Conservation (phyloP, 1,140 invertebrate genomes). For the Pseudobourletiella spinata region DNA sequence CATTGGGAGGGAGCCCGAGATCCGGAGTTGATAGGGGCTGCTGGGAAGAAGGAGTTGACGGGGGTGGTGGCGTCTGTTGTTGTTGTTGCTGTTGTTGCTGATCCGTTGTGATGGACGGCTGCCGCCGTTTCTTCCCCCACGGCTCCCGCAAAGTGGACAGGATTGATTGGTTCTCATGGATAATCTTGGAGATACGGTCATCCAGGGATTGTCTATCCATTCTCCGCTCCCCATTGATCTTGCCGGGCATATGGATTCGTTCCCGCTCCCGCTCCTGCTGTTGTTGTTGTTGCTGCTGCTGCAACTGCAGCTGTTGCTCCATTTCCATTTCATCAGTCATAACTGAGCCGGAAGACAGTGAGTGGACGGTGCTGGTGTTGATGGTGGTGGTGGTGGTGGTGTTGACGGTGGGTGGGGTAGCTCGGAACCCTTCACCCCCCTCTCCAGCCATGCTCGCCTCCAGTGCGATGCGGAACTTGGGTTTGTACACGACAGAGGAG, state of each 20-base stretch:
- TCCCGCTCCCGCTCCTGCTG: not conserved
- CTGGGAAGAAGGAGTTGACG: not conserved
- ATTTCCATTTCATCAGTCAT: not conserved
- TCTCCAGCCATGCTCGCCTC: not conserved
- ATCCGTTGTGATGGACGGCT: not conserved
- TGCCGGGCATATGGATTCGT: not conserved
- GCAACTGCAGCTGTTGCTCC: slow-evolving; percentile 3
- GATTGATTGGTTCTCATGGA: slow-evolving; percentile 33
- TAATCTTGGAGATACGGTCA: slow-evolving; percentile 34
- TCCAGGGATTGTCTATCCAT: slow-evolving; percentile 31
- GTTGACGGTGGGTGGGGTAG: not conserved
- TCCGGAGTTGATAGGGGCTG: too few relatives aligned
- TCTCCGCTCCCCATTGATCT: slow-evolving; percentile 13
- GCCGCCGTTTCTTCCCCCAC: slow-evolving; percentile 17
- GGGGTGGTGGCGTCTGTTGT: slow-evolving; percentile 5
- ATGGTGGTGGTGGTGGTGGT: not conserved
- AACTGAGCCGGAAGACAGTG: not conserved
- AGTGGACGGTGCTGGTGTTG: not conserved
- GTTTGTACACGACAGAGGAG: slow-evolving; percentile 29
- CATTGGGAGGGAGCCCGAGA: not conserved
- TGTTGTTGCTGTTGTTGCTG: not conserved
- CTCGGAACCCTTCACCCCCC: not conserved
- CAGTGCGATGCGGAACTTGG: slow-evolving; percentile 27
- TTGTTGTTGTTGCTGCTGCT: not conserved
- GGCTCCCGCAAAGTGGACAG: slow-evolving; percentile 31